These are phyloP conservation scores for Jacana jacana DNA, from an alignment of 2,113 vertebrate genomes.

Conservation along the genomic window DNA sequence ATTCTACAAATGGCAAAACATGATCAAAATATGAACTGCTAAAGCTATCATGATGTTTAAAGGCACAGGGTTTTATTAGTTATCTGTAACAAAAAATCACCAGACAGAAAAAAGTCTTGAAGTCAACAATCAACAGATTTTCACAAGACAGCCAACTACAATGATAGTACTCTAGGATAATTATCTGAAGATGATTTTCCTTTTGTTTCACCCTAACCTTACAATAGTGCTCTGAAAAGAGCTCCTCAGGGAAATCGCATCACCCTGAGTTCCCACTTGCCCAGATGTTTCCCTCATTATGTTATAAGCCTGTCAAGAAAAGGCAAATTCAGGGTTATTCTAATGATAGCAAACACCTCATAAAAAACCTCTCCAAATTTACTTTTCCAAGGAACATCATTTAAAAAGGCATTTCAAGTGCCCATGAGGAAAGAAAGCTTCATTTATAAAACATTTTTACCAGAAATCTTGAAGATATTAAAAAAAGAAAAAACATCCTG, in stretches of 20 bases:
- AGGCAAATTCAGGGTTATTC: conserved; percentile 72
- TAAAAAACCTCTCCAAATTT: conserved; percentile 73
- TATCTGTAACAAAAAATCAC: not conserved
- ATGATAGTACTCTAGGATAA: not conserved
- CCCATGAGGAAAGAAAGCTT: conserved; percentile 65
- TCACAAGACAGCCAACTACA: not conserved
- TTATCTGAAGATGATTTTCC: conserved; percentile 21
- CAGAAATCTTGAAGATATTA: conserved; percentile 62
- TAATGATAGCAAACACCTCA: conserved; percentile 77
- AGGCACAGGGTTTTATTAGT: not conserved
- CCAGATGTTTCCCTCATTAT: conserved; percentile 78
- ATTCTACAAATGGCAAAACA: conserved; percentile 54
- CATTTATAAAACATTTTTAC: conserved; percentile 59
- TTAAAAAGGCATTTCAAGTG: conserved; percentile 57
- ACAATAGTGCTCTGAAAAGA: conserved; percentile 6
- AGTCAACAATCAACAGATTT: not conserved
- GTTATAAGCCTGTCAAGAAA: conserved; percentile 60
- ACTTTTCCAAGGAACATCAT: conserved; percentile 72
- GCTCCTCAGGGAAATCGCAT: conserved; percentile 55
- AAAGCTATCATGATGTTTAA: conserved; percentile 58
- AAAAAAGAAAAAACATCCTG: not conserved
- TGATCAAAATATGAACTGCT: conserved; percentile 52
- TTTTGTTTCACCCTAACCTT: conserved; percentile 27
- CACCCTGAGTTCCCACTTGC: conserved; percentile 60
- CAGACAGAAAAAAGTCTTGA: not conserved